A percentile compares a stretch with the other conserved stretches of the same genome.
phyloP scores from a whole-genome alignment of 2,888 invertebrate species.

The Calameuta idolon region DNA sequence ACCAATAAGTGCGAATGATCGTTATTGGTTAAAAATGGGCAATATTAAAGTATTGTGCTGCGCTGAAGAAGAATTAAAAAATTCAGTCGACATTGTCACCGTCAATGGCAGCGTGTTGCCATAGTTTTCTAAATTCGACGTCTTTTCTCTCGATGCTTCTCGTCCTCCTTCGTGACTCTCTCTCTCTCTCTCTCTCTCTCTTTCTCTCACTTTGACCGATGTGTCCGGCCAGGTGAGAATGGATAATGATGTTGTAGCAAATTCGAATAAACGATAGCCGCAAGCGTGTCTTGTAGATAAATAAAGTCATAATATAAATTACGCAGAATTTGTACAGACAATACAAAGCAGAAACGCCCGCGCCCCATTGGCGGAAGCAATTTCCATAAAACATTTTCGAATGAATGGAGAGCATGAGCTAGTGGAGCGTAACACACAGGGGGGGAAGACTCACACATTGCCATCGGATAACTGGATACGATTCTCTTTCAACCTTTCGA shows the following conservation, averaged over 20 bases:
- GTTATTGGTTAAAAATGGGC: too few species aligned
- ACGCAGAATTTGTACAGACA: slow-evolving; percentile 24
- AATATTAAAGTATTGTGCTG: too few species aligned
- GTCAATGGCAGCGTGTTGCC: too few species aligned
- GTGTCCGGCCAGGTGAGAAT: not conserved
- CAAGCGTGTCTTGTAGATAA: slow-evolving; percentile 15
- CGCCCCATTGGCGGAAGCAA: slow-evolving; percentile 38
- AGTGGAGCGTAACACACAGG: slow-evolving; percentile 3
- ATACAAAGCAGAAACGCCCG: slow-evolving; percentile 35
- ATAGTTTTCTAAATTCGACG: too few species aligned
- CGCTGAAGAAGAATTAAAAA: too few species aligned
- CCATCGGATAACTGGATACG: too few species aligned
- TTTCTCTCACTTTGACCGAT: not conserved
- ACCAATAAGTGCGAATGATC: too few species aligned
- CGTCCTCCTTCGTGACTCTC: not conserved
- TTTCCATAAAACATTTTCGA: slow-evolving; percentile 48
- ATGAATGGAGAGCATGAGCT: slow-evolving; percentile 31
- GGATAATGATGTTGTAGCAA: not conserved
- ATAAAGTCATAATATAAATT: slow-evolving; percentile 45
- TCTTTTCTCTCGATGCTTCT: not conserved
- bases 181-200: too few species aligned
- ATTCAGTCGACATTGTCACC: too few species aligned
- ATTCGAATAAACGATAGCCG: not conserved
- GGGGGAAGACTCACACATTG: not conserved
- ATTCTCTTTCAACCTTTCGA: too few species aligned